Evolutionary conservation across 2,797 vertebrate species (phyloP), one percentile per base, ranked within the genome.

Genomic region (Lepidocolaptes lacrymiger): DNA sequence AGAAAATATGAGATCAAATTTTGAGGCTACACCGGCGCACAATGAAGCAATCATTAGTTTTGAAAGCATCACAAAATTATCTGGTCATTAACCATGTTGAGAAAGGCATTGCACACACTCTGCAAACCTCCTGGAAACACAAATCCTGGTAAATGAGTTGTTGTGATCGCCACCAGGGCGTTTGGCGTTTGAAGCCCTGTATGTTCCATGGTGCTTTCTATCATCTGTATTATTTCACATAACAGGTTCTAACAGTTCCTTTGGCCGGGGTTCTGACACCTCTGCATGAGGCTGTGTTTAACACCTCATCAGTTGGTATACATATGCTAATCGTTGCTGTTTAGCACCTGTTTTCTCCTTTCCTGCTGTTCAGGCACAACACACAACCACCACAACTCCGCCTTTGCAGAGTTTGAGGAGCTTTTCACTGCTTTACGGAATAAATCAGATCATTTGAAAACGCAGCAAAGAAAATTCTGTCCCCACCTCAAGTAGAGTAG

Each of bases 271-370:
- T 89, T 96, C 69, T 96, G 96, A 97, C 95, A 96, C 87, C 96
- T 96, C 96, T 76, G 96, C 94, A 17, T 93, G 96, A 91, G 89
- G 71, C 85, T 44, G 10, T 96, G 93, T 94, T 96, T 87, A 95
- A 97, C 97, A 97, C 94, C 74, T 96, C 90, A 15, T 76, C 90
- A 88, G 19, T 64, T 81, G 83, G 83, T 95, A 30, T 44, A 87
- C 92, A 93, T 95, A 97, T 97, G 96, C 91, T 97, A 96, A 96
- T 96, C 9, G 58, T 83, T 92, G 55, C 92, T 93, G 91, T 89
- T 95, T 92, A 88, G 93, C 97, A 97, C 96, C 97, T 97, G 97
- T 91, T 97, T 97, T 93, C 89, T 85, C 49, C 87, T 68, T 94
- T 91, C 95, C 95, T 76, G 91, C 96, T 97, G 96, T 93, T 97